Base-by-base conservation (phyloP, 2,888 invertebrate species). In the Chrysolina oricalcia region DNA sequence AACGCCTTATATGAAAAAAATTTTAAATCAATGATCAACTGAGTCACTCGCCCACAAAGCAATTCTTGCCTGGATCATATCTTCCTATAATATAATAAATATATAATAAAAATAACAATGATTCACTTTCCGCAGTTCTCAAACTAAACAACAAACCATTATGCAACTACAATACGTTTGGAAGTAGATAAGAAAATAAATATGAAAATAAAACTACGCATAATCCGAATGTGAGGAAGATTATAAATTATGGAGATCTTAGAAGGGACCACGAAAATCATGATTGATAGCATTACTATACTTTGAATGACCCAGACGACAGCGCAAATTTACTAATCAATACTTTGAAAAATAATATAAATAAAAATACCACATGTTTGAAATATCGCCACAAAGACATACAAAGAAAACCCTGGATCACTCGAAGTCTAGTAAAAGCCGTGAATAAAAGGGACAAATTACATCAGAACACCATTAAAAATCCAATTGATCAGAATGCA, bases 331-430 rank as follows among this genome's bases (percentile, higher is more conserved):
- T 48, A 48, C 48, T 48, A 15, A 48, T 48, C 48, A n/a, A 48
- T 48, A 48, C 48, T 13, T 48, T 48, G 48, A 48, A 48, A 48
- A 48, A 48, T 48, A 48, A 48, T 48, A 48, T 48, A 48, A 48
- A 48, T 48, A 48, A 48, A 48, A 48, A 48, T 48, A 48, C 48
- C 5, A 48, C 48, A 3, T 4, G 48, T 48, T 15, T 48, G 48
- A 48, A 48, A 48, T 48, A 48, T 48, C 48, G 11, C 9, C n/a
- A 50, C n/a, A n/a, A 50, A 50, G 50, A 50, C 9, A 50, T 50
- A n/a, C 50, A 50, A 17, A 50, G 50, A 17, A 17, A 50, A 15
- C 8, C 17, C 15, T 50, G 50, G n/a, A 50, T 50, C 8, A 50
- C 50, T 50, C 17, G n/a, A 50, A 50, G 50, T 1, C 15, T 50